Percentiles rank a stretch among this genome's conserved stretches.
Conservation (phyloP, 1,140 invertebrate genomes). For the Carcinoscorpius rotundicauda region DNA sequence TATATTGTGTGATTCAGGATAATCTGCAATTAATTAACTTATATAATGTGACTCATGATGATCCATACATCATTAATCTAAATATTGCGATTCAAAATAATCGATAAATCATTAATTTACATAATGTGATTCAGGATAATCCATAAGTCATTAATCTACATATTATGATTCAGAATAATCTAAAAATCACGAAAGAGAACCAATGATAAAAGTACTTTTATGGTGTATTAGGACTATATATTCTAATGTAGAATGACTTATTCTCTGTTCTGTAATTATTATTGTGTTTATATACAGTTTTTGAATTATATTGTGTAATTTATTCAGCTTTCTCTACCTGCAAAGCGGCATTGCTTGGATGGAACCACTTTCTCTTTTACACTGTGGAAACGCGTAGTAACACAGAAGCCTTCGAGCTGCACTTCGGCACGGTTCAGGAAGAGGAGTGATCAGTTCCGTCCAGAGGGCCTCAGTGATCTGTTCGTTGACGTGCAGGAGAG, state of each 20-base stretch:
- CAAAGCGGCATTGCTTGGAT: constrained; percentile 41
- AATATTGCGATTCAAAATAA: no score
- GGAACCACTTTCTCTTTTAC: constrained; percentile 44
- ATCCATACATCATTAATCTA: no score
- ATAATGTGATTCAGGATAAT: no score
- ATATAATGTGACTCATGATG: no score
- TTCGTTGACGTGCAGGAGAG: constrained; percentile 58
- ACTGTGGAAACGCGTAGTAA: constrained; percentile 82
- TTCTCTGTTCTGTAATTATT: no score
- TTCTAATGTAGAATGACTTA: neutral
- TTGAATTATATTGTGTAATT: neutral
- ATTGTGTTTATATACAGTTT: no score
- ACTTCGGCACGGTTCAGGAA: constrained; percentile 65
- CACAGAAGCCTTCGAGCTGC: constrained; percentile 80
- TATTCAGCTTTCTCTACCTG: constrained; percentile 17
- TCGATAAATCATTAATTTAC: no score
- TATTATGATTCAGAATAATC: no score
- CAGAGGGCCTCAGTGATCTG: constrained; percentile 65
- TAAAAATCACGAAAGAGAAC: no score
- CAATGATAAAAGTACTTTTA: neutral
- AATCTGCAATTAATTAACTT: no score
- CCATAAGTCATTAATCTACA: no score
- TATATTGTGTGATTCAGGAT: no score
- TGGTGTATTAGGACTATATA: neutral
- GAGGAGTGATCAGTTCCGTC: constrained; percentile 65